Conservation (phyloP, 2,113 vertebrate species). For the Hippoglossus stenolepis region DNA sequence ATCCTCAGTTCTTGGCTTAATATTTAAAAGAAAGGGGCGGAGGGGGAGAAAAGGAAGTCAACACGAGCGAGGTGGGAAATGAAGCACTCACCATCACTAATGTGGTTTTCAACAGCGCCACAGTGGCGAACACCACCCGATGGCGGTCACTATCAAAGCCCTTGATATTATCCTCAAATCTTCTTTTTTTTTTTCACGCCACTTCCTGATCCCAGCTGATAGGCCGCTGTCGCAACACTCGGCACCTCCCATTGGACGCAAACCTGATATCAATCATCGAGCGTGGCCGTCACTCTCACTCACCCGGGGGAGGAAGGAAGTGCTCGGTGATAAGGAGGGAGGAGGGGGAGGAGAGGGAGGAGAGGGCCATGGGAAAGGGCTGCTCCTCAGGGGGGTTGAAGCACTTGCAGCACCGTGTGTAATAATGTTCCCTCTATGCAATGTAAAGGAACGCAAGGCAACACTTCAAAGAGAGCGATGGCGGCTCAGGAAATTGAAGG, state of each 20-base stretch:
- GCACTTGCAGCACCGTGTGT: slow-evolving; percentile 47
- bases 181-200: slow-evolving; percentile 36
- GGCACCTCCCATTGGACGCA: slow-evolving; percentile 46
- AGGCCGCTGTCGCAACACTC: slow-evolving; percentile 30
- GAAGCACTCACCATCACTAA: slow-evolving; percentile 35
- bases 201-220: slow-evolving; percentile 55
- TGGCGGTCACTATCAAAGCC: slow-evolving; percentile 51
- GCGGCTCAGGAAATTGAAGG: slow-evolving; percentile 58
- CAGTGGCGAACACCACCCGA: slow-evolving; percentile 26
- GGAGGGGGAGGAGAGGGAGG: slow-evolving; percentile 33
- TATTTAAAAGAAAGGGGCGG: slow-evolving; percentile 13
- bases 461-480: slow-evolving; percentile 65
- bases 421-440: slow-evolving; percentile 66
- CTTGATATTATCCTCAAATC: slow-evolving; percentile 57
- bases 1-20: slow-evolving; percentile 44
- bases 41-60: background rate
- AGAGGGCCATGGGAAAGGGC: slow-evolving; percentile 67
- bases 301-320: slow-evolving; percentile 67
- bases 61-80: slow-evolving; percentile 32
- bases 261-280: slow-evolving; percentile 59
- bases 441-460: slow-evolving; percentile 54
- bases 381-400: slow-evolving; percentile 48
- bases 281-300: slow-evolving; percentile 64
- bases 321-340: slow-evolving; percentile 67
- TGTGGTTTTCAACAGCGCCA: slow-evolving; percentile 41